Percentiles rank a stretch among this genome's conserved stretches.
Evolutionary conservation across 2,888 invertebrate species (phyloP).

Genomic region (Melipona beecheii): DNA sequence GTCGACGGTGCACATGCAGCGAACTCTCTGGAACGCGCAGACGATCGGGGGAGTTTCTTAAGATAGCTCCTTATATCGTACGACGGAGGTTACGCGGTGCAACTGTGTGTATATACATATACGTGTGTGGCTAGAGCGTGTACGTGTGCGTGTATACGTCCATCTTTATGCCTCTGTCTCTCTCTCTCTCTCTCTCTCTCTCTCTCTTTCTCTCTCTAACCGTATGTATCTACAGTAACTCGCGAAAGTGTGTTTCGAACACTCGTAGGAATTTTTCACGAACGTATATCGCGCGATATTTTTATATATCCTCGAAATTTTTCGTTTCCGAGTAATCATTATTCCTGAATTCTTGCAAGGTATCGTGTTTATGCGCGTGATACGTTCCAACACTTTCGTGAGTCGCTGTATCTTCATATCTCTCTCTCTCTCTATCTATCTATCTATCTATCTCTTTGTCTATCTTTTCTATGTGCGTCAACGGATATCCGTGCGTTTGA

Average conservation of each 20-base stretch:
- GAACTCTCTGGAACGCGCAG: slow-evolving; percentile 7
- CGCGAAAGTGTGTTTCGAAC: neutral
- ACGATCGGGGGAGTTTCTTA: slow-evolving; percentile 21
- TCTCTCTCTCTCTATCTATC: slow-evolving; percentile 18
- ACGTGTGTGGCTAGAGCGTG: slow-evolving; percentile 31
- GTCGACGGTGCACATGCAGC: slow-evolving; percentile 19
- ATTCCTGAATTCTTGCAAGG: neutral
- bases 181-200: neutral
- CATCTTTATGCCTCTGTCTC: slow-evolving; percentile 11
- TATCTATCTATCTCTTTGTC: slow-evolving; percentile 4
- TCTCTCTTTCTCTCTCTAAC: neutral
- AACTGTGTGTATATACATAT: slow-evolving; percentile 26
- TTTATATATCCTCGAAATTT: neutral
- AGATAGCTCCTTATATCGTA: slow-evolving; percentile 13
- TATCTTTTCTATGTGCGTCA: slow-evolving; percentile 53
- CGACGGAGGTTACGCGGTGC: slow-evolving; percentile 25
- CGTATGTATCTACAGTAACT: neutral
- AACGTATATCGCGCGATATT: neutral
- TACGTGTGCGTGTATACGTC: slow-evolving; percentile 44
- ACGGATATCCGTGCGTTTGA: slow-evolving; percentile 65
- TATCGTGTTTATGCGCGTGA: neutral
- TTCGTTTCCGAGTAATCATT: neutral
- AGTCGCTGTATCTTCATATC: slow-evolving; percentile 6
- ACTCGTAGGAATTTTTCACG: neutral
- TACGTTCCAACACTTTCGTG: neutral